Evolutionary conservation across 1,140 invertebrate genomes (phyloP).

Genomic region (Trigoniulus corallinus): DNA sequence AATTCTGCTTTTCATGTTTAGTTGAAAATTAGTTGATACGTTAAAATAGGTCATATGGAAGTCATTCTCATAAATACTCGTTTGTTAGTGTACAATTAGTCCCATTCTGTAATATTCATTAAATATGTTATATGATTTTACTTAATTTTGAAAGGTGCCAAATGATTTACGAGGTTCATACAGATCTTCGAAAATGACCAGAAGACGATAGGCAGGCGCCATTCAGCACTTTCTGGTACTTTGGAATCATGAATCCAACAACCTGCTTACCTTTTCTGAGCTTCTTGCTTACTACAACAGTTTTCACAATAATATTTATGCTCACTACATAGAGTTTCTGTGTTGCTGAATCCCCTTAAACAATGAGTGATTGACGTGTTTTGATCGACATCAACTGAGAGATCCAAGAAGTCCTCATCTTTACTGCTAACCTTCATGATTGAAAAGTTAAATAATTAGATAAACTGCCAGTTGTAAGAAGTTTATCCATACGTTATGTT

Average conservation of each 20-base stretch:
- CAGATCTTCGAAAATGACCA: background rate
- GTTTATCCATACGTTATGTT: background rate
- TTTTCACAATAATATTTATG: constrained; percentile 99
- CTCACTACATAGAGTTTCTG: constrained; percentile 96
- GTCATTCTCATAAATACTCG: no score
- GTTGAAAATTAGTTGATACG: no score
- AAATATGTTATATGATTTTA: no score
- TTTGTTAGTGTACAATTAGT: no score
- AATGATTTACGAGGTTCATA: no score
- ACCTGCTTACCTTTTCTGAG: constrained; percentile 44
- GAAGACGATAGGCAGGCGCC: background rate
- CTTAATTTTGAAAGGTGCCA: no score
- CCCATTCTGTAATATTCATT: no score
- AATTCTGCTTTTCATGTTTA: no score
- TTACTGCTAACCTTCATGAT: constrained; percentile 65
- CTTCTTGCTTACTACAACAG: constrained; percentile 98
- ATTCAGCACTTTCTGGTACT: no score
- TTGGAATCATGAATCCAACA: background rate
- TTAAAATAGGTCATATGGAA: no score
- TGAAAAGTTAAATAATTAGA: constrained; percentile 7
- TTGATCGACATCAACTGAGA: constrained; percentile 98
- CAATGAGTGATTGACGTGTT: constrained; percentile 99
- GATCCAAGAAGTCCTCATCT: constrained; percentile 98
- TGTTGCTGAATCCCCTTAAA: constrained; percentile 91
- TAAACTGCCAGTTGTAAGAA: background rate